Evolutionary conservation across 2,797 vertebrate genomes (phyloP).

Genomic region (Anomalospiza imberbis): DNA sequence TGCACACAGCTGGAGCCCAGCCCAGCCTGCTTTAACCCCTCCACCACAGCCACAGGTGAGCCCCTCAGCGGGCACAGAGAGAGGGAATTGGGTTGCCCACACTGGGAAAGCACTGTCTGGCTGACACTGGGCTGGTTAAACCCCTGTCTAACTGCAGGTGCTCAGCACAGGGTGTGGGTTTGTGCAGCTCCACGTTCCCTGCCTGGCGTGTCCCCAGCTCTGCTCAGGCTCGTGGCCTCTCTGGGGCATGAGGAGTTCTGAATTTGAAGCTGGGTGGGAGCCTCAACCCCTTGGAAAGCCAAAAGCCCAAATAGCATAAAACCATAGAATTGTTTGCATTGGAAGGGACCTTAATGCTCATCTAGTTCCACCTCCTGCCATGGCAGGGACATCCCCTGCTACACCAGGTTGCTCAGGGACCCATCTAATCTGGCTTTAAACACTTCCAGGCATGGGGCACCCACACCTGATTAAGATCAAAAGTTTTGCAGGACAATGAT

Average conservation of each 20-base stretch:
- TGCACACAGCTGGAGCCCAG: neutral
- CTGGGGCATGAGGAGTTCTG: neutral
- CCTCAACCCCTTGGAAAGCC: fast-evolving
- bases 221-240: neutral
- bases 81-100: fast-evolving
- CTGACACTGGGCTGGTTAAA: neutral
- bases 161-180: fast-evolving
- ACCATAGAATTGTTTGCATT: neutral
- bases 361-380: neutral
- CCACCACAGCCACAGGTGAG: neutral
- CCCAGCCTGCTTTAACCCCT: neutral
- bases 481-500: neutral
- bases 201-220: fast-evolving
- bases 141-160: neutral
- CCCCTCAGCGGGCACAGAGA: neutral
- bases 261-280: neutral
- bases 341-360: neutral
- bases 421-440: neutral
- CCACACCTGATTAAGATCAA: neutral
- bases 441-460: neutral
- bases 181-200: neutral
- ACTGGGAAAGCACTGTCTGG: neutral
- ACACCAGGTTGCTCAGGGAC: neutral
- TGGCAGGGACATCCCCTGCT: neutral
- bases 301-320: neutral